These are phyloP conservation scores for Noctua fimbriata DNA, from an alignment of 2,888 invertebrate genomes.

Conservation along the genomic window DNA sequence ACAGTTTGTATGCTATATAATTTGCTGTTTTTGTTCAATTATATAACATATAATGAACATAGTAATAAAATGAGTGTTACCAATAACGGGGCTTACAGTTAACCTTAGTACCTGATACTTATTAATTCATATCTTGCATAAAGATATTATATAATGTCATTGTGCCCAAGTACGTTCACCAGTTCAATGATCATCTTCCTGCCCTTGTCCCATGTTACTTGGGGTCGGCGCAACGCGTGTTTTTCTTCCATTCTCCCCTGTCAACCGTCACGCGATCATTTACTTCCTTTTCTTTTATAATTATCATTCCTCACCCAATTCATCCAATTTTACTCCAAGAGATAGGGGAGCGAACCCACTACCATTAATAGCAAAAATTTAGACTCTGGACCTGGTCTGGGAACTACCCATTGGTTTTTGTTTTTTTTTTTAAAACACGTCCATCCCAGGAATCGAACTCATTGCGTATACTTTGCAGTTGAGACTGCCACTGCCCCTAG, in stretches of 20 bases:
- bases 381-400: background rate
- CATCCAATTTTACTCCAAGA: background rate
- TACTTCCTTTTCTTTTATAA: background rate
- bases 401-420: background rate
- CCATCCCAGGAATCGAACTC: background rate
- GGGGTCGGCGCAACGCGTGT: background rate
- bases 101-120: slow-evolving; percentile 10
- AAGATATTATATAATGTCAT: background rate
- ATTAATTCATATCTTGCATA: background rate
- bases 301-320: background rate
- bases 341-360: background rate
- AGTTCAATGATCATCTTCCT: background rate
- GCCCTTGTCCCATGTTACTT: background rate
- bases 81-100: slow-evolving; percentile 45
- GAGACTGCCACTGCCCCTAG: no score
- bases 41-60: slow-evolving; percentile 28
- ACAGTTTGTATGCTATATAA: slow-evolving; percentile 51
- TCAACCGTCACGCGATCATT: background rate
- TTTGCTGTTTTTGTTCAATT: slow-evolving; percentile 61
- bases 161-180: background rate
- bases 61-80: slow-evolving; percentile 18
- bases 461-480: background rate
- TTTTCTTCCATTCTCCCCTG: background rate
- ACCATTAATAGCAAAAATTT: background rate
- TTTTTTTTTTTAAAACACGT: background rate